A percentile compares a stretch with the other conserved stretches of the same genome.
These are phyloP conservation scores for Nematopogon swammerdamellus DNA, from an alignment of 2,888 invertebrate genomes.

Conservation along the genomic window DNA sequence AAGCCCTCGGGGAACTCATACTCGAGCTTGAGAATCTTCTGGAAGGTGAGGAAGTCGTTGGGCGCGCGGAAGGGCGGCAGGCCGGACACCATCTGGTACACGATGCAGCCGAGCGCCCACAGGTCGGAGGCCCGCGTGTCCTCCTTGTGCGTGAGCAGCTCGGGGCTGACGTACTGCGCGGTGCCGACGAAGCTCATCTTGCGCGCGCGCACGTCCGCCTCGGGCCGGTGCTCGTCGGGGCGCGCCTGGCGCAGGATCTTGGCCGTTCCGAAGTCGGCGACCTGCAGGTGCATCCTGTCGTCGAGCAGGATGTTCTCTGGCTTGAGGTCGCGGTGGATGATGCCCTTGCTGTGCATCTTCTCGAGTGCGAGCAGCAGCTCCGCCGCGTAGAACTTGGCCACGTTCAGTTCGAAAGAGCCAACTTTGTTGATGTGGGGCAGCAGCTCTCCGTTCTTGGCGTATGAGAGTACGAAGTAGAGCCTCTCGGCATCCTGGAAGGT, in stretches of 20 bases:
- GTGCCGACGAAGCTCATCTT: slow-evolving; percentile 95
- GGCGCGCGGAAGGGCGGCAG: slow-evolving; percentile 88
- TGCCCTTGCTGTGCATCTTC: slow-evolving; percentile 81
- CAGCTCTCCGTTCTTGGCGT: slow-evolving; percentile 94
- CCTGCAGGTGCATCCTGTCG: slow-evolving; percentile 93
- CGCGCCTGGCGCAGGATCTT: slow-evolving; percentile 64
- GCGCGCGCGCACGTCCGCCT: slow-evolving; percentile 38
- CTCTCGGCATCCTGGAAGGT: slow-evolving; percentile 94
- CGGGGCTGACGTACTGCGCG: slow-evolving; percentile 98
- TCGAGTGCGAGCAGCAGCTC: slow-evolving; percentile 91
- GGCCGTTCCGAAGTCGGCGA: slow-evolving; percentile 97
- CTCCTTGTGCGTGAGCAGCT: slow-evolving; percentile 80
- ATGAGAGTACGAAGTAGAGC: slow-evolving; percentile 93
- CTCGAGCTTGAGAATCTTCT: slow-evolving; percentile 87
- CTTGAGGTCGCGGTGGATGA: slow-evolving; percentile 95
- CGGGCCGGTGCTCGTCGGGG: slow-evolving; percentile 25
- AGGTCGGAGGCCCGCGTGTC: slow-evolving; percentile 82
- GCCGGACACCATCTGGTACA: slow-evolving; percentile 96
- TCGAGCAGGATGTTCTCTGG: slow-evolving; percentile 97
- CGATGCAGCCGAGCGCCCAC: slow-evolving; percentile 96
- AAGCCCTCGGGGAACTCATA: slow-evolving; percentile 94
- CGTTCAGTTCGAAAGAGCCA: slow-evolving; percentile 84
- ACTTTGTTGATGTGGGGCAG: slow-evolving; percentile 88
- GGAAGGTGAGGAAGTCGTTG: slow-evolving; percentile 94
- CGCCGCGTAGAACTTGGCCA: slow-evolving; percentile 91